Evolutionary conservation across 2,888 invertebrate species (phyloP), one percentile per base, ranked within the genome.

Genomic region (Margaritifera margaritifera): DNA sequence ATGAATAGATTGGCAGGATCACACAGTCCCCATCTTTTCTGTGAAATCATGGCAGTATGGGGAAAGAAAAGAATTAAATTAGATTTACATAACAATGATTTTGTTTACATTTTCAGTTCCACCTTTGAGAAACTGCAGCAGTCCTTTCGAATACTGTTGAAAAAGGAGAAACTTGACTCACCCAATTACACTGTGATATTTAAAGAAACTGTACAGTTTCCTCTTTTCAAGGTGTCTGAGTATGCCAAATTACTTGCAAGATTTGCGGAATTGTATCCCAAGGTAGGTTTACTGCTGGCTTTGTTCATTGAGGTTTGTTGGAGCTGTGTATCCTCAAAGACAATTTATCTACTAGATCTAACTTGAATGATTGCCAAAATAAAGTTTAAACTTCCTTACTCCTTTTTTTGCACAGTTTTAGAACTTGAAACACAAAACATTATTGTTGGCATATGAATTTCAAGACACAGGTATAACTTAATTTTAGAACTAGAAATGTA

Each of bases 161-260:
- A 74, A 5, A 71, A 68, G 25, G 78, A 77, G 20, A 74, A 71
- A 15, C 71, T 72, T 20, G 81, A 81, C 25, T 79, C 74, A 54
- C 72, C 64, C n/a, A 78, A 79, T 58, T 76, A 79, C 71, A 77
- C 74, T 18, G 58, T 65, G 19, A 81, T 75, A 27, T 84, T 86
- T 58, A 72, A 80, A 63, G 72, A 84, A 25, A 80, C 87, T 55
- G 79, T 89, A 80, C 78, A 84, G 62, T 80, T 84, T 25, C 89
- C 90, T 0, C 79, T 89, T 20, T 73, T 78, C 24, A 69, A 86
- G 24, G 73, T 89, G 68, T 42, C 42, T 42, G 42, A 42, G 15
- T 42, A 42, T 42, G 11, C 42, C 42, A 42, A 42, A 15, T 15
- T 42, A 42, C 42, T 15, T 42, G 42, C 42, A 42, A 60, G 62